Evolutionary conservation across 2,888 invertebrate species (phyloP), one percentile per base, ranked within the genome.

Genomic region (Halocaridina rubra): DNA sequence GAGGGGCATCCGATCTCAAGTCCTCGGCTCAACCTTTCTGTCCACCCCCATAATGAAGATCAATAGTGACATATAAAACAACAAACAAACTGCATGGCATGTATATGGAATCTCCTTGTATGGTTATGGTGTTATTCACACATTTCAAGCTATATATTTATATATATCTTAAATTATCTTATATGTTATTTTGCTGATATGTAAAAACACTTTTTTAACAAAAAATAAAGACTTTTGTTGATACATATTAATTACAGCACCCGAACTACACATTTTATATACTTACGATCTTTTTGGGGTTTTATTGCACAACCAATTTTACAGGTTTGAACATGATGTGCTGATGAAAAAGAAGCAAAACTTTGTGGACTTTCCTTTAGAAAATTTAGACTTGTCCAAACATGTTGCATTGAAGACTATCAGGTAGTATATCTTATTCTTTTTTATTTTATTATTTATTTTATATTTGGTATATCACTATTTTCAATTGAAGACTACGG

Each of bases 351-450:
- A 94, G 89, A 91, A 93, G 82, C 93, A 93, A 81, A 93, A 93
- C 0, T 91, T 91, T 86, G 93, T 94, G 0, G 93, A 93, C 76
- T 94, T 94, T 89, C 93, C 93, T 0, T 89, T 93, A 2, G 90
- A 89, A 1, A 91, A 91, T 71, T 90, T 94, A 19, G 92, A 93
- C 89, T 90, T 94, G 86, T 90, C 89, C 4, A 80, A 84, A 22
- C 67, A 84, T 24, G 16, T 29, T 19, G 69, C 69, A 30, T 19
- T 32, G 32, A 69, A 29, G 32, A 69, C 27, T 32, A 69, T 19
- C 30, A 30, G 69, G 32, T 29, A 69, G 16, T 69, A 8, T 69
- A 27, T 13, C 27, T 19, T 13, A 27, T 29, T 16, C 3, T 30
- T 32, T 0, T n/a, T 27, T 67, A 24, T 27, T 24, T 24, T 22